Conservation (phyloP, 2,888 invertebrate genomes). For the Ophonus ardosiacus region DNA sequence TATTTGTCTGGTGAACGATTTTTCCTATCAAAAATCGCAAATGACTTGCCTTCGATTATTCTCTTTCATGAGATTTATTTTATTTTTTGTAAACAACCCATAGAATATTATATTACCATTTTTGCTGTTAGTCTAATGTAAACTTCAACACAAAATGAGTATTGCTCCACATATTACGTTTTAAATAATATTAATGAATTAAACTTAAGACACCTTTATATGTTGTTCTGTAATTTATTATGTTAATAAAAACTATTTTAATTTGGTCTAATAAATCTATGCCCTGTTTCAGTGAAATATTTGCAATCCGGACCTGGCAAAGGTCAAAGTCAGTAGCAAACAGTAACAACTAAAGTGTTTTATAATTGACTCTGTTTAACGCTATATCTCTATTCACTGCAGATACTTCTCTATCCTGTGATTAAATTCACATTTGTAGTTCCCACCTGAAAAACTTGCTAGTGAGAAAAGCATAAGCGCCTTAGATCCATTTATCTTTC, state of each 20-base stretch:
- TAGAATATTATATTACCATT: too few relatives aligned
- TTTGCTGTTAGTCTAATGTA: too few relatives aligned
- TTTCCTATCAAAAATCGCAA: too few relatives aligned
- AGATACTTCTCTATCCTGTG: neutral
- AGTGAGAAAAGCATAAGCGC: neutral
- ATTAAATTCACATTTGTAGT: neutral
- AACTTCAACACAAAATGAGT: too few relatives aligned
- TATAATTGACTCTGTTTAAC: conserved; percentile 57
- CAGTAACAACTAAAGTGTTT: conserved; percentile 57
- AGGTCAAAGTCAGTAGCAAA: conserved; percentile 33
- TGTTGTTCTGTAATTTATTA: neutral
- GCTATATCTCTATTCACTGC: conserved; percentile 46
- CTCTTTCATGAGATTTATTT: too few relatives aligned
- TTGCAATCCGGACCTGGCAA: neutral
- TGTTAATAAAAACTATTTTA: neutral
- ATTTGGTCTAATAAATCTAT: neutral
- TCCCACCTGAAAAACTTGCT: neutral
- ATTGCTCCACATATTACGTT: too few relatives aligned
- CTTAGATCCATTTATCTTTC: conserved; percentile 25
- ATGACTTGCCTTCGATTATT: too few relatives aligned
- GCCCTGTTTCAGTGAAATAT: neutral
- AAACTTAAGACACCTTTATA: too few relatives aligned
- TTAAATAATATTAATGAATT: too few relatives aligned
- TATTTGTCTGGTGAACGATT: too few relatives aligned
- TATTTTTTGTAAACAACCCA: too few relatives aligned